These are phyloP conservation scores for Arctopsyche grandis DNA, from an alignment of 1,140 invertebrate genomes.

Conservation along the genomic window DNA sequence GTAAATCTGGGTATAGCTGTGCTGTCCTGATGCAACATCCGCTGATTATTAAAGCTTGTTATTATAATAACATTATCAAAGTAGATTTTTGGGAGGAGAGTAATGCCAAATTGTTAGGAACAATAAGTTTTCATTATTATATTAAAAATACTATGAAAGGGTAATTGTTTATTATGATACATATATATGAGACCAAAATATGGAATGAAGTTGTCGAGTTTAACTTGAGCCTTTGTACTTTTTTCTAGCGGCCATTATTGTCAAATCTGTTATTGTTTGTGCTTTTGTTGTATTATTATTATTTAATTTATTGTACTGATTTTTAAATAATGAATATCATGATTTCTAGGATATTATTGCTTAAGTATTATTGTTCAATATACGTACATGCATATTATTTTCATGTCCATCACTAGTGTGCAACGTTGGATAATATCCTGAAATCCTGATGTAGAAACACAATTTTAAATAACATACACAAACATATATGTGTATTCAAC, in stretches of 20 bases:
- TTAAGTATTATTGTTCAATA: not conserved
- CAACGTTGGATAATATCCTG: constrained; percentile 6
- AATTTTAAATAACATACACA: constrained; percentile 1
- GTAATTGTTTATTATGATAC: constrained; percentile 38
- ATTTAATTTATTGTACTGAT: constrained; percentile 26
- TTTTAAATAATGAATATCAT: constrained; percentile 11
- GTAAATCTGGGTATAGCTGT: not conserved
- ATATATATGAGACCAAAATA: constrained; percentile 38
- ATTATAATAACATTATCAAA: not conserved
- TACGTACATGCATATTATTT: no score
- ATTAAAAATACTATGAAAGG: constrained; percentile 34
- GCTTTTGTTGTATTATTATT: constrained; percentile 41
- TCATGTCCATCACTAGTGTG: no score
- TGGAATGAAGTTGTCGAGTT: constrained; percentile 31
- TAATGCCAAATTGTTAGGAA: constrained; percentile 44
- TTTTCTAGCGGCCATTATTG: constrained; percentile 39
- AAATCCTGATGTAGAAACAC: not conserved
- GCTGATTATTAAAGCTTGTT: constrained; percentile 22
- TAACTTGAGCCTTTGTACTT: constrained; percentile 43
- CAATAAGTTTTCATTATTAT: constrained; percentile 39
- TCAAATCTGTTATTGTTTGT: constrained; percentile 26
- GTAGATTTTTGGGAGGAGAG: constrained; percentile 32
- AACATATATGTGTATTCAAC: not conserved
- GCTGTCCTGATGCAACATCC: not conserved
- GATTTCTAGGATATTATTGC: constrained; percentile 19